Base-by-base conservation (phyloP, 1,140 invertebrate species). In the Phocides pigmalion region DNA sequence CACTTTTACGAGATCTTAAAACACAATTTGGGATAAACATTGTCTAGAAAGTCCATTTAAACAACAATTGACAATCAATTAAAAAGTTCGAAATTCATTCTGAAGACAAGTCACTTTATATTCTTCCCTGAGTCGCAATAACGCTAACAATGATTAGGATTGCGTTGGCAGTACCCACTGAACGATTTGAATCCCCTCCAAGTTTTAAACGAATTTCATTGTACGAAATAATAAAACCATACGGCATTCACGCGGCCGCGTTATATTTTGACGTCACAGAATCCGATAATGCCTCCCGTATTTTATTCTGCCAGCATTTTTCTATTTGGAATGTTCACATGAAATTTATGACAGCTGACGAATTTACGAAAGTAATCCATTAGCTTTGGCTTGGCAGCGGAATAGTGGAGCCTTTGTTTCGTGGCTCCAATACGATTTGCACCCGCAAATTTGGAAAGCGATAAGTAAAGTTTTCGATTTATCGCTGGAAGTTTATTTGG, bases 171-270 rank as follows among this genome's bases (percentile, higher is more conserved):
- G 63, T 70, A 62, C 71, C 70, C 66, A 50, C 61, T 74, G 50
- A 73, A 72, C 70, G 64, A 71, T 74, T 89, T 89, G 86, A 87
- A 85, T 65, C 70, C 62, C 65, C 70, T 87, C 84, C 87, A 89
- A 87, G 72, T 84, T 81, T 83, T 84, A 87, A 87, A 82, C 73
- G 82, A 77, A 81, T 84, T 89, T 84, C 74, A 81, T 81, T 81
- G 72, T 70, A 63, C 66, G 63, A 80, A 82, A 84, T 87, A 82
- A 84, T 85, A 86, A 81, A 79, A 82, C 70, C 73, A 73, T 74
- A 76, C 51, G 62, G 61, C 69, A 68, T 70, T 75, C 64, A 69
- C 61, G 46, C 41, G 19, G 65, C 32, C 32, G 68, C 65, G 47
- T 61, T 69, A 75, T 68, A 70, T 79, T 76, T 67, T 75, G 68